Conservation (phyloP, 2,797 vertebrate species). For the Leptoclinus maculatus region DNA sequence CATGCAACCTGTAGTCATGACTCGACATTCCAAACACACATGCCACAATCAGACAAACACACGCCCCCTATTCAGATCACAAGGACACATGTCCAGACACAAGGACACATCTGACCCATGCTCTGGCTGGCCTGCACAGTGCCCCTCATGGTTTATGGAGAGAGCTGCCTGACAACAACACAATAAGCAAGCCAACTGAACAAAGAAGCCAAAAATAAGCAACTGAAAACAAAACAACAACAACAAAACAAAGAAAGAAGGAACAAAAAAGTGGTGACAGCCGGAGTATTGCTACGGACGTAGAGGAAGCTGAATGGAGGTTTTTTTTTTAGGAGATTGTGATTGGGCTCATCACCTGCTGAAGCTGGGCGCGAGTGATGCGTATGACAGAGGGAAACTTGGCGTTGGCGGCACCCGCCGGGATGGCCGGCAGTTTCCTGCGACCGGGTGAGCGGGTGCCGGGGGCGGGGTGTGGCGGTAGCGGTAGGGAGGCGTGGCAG, state of each 20-base stretch:
- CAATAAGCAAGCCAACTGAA: slow-evolving; percentile 56
- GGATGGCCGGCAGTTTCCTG: slow-evolving; percentile 92
- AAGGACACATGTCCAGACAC: slow-evolving; percentile 73
- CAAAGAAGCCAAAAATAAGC: slow-evolving; percentile 63
- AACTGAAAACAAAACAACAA: slow-evolving; percentile 56
- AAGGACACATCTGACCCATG: slow-evolving; percentile 79
- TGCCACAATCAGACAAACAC: slow-evolving; percentile 76
- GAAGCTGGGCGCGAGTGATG: slow-evolving; percentile 92
- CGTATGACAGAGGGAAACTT: slow-evolving; percentile 93
- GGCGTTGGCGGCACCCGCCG: slow-evolving; percentile 86
- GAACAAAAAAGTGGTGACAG: slow-evolving; percentile 42
- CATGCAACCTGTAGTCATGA: slow-evolving; percentile 83
- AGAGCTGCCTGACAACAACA: slow-evolving; percentile 67
- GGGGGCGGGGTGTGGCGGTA: slow-evolving; percentile 69
- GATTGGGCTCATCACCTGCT: slow-evolving; percentile 90
- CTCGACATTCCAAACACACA: slow-evolving; percentile 81
- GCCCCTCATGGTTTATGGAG: slow-evolving; percentile 65
- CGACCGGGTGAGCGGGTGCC: slow-evolving; percentile 83
- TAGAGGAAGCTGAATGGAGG: slow-evolving; percentile 40
- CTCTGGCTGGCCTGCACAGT: slow-evolving; percentile 76
- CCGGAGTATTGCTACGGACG: slow-evolving; percentile 8
- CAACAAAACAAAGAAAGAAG: slow-evolving; percentile 7
- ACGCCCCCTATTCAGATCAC: slow-evolving; percentile 74
- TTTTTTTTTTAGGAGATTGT: slow-evolving; percentile 10
- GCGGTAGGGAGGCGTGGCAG: slow-evolving; percentile 76